Conservation (phyloP, 2,113 vertebrate species). For the Bubo bubo region DNA sequence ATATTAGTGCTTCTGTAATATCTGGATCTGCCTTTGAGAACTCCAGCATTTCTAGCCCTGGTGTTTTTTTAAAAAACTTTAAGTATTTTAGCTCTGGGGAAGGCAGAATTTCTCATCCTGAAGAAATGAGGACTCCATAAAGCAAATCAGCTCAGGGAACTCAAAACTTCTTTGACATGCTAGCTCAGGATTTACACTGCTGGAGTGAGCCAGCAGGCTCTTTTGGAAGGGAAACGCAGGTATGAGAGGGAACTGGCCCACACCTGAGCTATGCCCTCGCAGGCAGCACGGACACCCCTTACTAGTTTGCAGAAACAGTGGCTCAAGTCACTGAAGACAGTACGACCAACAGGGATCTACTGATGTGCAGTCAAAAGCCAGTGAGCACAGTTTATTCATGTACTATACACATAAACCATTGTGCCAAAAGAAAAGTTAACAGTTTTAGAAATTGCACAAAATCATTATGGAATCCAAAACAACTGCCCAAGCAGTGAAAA, state of each 20-base stretch:
- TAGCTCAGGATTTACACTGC: neutral
- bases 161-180: neutral
- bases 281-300: neutral
- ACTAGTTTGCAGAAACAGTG: neutral
- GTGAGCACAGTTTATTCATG: neutral
- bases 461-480: neutral
- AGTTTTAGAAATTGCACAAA: neutral
- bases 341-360: neutral
- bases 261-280: neutral
- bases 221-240: neutral
- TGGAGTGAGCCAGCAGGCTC: neutral
- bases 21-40: neutral
- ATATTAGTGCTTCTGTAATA: neutral
- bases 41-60: neutral
- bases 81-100: neutral
- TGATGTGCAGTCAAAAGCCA: neutral
- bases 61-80: neutral
- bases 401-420: neutral
- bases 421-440: neutral
- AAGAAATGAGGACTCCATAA: neutral
- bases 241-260: neutral
- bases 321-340: neutral
- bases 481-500: neutral
- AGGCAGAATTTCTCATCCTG: neutral
- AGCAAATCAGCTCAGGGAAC: neutral